phyloP scores from a whole-genome alignment of 2,113 vertebrate genomes.

The Heterocephalus glaber region DNA sequence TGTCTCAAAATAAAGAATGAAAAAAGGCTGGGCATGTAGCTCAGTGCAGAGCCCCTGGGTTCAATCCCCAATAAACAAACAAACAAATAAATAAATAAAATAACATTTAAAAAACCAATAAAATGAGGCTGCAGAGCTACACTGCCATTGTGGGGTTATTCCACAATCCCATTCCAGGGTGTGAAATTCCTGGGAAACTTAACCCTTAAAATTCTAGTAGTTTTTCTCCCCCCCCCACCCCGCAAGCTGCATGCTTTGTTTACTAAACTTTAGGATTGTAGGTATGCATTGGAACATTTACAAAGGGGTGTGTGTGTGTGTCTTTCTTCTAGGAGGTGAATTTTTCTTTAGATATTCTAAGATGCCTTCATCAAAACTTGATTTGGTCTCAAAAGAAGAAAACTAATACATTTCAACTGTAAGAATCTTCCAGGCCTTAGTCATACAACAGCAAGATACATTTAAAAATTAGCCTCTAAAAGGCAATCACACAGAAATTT shows the following conservation, averaged over 20 bases:
- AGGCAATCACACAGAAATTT: not conserved
- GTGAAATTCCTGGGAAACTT: not conserved
- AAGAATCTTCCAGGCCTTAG: not conserved
- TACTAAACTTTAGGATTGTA: not conserved
- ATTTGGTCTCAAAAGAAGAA: not conserved
- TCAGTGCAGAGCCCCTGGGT: not conserved
- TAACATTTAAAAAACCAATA: not conserved
- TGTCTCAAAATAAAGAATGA: not conserved
- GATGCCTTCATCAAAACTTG: not conserved
- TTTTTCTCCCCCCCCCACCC: not conserved
- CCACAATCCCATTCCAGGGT: not conserved
- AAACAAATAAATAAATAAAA: not conserved
- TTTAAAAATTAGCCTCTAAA: not conserved
- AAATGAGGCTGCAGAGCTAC: not conserved
- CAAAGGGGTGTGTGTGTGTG: not conserved
- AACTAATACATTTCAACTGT: not conserved
- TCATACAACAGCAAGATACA: not conserved
- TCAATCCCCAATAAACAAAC: not conserved
- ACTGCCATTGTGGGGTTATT: rapidly evolving
- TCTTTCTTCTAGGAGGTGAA: not conserved
- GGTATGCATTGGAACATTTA: not conserved
- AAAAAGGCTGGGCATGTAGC: not conserved
- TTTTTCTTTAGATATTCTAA: conserved; percentile 16
- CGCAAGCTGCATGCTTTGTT: not conserved
- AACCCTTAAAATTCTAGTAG: not conserved